Evolutionary conservation across 2,113 vertebrate species (phyloP).

Genomic region (Eidolon helvum): DNA sequence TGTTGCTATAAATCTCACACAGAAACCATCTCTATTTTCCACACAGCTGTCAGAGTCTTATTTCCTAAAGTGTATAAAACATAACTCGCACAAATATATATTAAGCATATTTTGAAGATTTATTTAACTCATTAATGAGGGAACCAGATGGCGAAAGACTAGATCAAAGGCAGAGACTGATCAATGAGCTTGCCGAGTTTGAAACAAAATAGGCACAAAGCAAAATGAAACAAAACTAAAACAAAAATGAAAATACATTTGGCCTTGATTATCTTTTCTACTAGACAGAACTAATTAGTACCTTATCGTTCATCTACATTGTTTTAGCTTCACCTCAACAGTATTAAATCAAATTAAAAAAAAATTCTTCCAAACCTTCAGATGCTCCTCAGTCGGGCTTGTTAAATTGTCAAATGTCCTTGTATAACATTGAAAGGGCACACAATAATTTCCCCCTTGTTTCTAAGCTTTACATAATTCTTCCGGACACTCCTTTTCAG

Average conservation of each 20-base stretch:
- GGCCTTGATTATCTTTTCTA: neutral
- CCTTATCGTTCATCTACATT: neutral
- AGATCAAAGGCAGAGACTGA: neutral
- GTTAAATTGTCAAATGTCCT: neutral
- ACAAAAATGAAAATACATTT: too few relatives aligned
- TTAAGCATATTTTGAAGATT: neutral
- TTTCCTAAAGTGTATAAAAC: neutral
- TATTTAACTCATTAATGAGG: neutral
- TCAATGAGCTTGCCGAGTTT: neutral
- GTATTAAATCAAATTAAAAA: neutral
- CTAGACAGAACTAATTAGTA: neutral
- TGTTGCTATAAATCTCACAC: neutral
- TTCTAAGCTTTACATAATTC: neutral
- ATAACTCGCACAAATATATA: neutral
- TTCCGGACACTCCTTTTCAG: neutral
- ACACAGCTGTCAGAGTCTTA: neutral
- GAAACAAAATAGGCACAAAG: neutral
- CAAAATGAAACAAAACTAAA: neutral
- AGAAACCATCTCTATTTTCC: neutral
- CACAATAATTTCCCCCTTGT: rapidly evolving
- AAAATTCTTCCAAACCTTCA: neutral
- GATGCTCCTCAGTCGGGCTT: neutral
- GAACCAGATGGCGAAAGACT: neutral
- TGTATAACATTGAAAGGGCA: neutral
- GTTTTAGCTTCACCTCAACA: rapidly evolving